phyloP scores from a whole-genome alignment of 1,140 invertebrate species.

The Thalassaphorura encarpata region DNA sequence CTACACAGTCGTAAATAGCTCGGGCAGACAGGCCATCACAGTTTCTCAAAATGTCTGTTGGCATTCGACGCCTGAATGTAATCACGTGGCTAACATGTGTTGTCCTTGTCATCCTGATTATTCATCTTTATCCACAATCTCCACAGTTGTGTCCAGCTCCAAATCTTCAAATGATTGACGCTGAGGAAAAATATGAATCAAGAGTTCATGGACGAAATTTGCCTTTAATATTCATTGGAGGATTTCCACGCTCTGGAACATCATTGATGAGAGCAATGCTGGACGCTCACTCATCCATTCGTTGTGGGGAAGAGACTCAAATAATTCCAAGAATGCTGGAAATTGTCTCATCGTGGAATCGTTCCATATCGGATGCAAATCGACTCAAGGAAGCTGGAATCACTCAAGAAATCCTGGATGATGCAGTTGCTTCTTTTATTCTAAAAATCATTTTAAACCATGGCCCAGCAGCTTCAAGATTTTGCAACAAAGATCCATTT shows the following conservation, averaged over 20 bases:
- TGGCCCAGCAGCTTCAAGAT: background rate
- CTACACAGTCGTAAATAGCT: no score
- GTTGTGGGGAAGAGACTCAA: conserved; percentile 91
- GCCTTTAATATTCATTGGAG: conserved; percentile 92
- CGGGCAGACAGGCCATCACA: no score
- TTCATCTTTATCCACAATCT: no score
- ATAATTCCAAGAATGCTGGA: conserved; percentile 88
- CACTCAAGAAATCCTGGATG: background rate
- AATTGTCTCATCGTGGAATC: conserved; percentile 49
- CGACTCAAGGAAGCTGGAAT: background rate
- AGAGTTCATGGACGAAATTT: no score
- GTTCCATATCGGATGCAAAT: background rate
- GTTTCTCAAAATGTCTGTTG: no score
- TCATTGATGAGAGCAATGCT: conserved; percentile 95
- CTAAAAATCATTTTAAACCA: background rate
- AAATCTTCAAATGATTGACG: no score
- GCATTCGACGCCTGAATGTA: no score
- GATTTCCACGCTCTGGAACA: conserved; percentile 89
- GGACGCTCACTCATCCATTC: conserved; percentile 67
- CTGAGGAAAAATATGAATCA: no score
- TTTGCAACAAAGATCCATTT: background rate
- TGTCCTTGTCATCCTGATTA: no score
- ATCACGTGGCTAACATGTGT: no score
- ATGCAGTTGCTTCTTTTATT: background rate
- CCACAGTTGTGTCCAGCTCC: no score